Percentiles rank a stretch among this genome's conserved stretches.
phyloP scores from a whole-genome alignment of 1,140 invertebrate genomes.

The Paracyclopina nana region DNA sequence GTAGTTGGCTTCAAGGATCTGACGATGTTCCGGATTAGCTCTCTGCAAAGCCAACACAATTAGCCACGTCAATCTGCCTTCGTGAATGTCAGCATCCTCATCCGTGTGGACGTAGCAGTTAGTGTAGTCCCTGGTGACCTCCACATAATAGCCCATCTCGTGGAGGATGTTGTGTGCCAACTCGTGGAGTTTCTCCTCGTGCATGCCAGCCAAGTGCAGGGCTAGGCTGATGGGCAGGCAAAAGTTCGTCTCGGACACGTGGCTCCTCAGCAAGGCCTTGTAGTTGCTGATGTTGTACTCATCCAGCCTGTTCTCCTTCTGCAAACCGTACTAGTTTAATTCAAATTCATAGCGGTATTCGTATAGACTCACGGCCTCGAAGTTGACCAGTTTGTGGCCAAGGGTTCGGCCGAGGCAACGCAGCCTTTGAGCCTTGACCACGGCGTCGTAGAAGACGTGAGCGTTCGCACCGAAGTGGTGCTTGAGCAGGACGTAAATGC shows the following conservation, averaged over 20 bases:
- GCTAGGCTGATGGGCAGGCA: neutral
- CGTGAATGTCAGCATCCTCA: neutral
- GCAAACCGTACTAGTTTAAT: no score
- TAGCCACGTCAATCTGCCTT: neutral
- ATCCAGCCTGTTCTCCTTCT: neutral
- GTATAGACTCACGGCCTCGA: no score
- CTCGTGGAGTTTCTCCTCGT: neutral
- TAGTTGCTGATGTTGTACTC: neutral
- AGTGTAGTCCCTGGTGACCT: neutral
- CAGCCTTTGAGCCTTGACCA: neutral
- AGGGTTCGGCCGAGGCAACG: neutral
- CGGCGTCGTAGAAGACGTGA: neutral
- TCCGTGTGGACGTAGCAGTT: neutral
- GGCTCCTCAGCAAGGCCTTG: neutral
- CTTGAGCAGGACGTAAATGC: neutral
- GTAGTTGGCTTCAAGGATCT: neutral
- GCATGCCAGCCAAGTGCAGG: neutral
- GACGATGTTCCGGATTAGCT: neutral
- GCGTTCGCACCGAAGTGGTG: neutral
- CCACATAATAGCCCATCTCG: neutral
- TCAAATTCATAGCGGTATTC: no score
- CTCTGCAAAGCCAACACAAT: neutral
- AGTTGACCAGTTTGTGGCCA: no score
- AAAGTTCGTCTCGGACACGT: neutral
- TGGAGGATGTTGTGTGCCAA: neutral